phyloP scores from a whole-genome alignment of 2,797 vertebrate genomes.

The Nothura maculosa region DNA sequence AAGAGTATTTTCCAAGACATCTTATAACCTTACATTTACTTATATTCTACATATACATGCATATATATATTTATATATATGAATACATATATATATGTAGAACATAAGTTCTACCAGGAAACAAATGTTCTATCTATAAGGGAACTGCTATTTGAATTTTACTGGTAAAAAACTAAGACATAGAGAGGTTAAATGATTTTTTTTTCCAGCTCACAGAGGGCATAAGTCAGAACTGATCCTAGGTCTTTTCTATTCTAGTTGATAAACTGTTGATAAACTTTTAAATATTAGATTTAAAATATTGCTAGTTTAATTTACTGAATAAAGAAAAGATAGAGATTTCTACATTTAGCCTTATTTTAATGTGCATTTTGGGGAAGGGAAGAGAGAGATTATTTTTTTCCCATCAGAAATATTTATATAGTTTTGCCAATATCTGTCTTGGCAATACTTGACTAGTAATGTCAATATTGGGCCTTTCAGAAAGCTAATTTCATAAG shows the following conservation, averaged over 20 bases:
- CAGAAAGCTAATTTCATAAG: conserved; percentile 13
- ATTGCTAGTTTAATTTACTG: not conserved
- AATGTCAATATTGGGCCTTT: conserved; percentile 11
- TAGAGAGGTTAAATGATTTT: not conserved
- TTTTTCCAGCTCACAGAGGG: not conserved
- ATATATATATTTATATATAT: not conserved
- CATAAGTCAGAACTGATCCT: not conserved
- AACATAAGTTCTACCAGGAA: too few relatives aligned
- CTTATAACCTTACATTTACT: not conserved
- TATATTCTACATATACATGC: not conserved
- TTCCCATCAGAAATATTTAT: conserved; percentile 5
- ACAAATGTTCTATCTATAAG: not conserved
- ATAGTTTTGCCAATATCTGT: conserved; percentile 9
- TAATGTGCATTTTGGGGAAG: not conserved
- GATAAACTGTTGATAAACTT: conserved; percentile 2
- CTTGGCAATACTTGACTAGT: not conserved
- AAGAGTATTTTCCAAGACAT: not conserved
- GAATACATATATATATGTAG: not conserved
- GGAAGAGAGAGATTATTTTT: not conserved
- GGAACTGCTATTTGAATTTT: not conserved
- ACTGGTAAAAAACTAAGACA: not conserved
- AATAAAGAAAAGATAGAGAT: not conserved
- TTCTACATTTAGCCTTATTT: not conserved
- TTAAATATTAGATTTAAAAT: not conserved
- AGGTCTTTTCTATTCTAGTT: not conserved